These are phyloP conservation scores for Patella depressa DNA, from an alignment of 2,888 invertebrate species.

Conservation along the genomic window DNA sequence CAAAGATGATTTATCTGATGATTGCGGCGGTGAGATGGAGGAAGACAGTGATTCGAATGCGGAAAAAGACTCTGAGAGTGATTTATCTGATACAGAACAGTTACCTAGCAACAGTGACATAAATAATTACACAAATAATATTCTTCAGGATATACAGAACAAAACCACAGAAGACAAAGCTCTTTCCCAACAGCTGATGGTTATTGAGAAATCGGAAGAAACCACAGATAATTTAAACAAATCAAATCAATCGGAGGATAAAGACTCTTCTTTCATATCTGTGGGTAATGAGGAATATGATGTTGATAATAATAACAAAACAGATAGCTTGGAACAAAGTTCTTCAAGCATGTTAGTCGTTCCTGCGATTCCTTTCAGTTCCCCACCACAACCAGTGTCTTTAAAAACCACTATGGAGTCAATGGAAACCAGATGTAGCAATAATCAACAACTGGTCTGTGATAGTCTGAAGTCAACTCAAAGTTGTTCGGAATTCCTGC, in stretches of 20 bases:
- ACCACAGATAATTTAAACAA: not conserved
- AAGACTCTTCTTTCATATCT: not conserved
- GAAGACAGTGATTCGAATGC: not conserved
- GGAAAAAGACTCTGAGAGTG: not conserved
- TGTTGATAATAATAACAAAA: not conserved
- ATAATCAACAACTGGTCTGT: not conserved
- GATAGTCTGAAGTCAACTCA: not conserved
- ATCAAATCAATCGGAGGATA: not conserved
- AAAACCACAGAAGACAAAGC: not conserved
- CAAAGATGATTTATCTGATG: slow-evolving; percentile 5
- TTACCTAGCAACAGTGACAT: not conserved
- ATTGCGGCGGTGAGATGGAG: slow-evolving; percentile 8
- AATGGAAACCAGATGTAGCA: not conserved
- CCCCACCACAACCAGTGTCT: not conserved
- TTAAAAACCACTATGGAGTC: not conserved
- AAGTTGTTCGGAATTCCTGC: not conserved
- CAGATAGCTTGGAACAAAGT: slow-evolving; percentile 12
- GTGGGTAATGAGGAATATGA: slow-evolving; percentile 5
- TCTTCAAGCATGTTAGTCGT: not conserved
- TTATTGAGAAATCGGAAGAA: too few species aligned
- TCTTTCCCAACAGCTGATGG: too few species aligned
- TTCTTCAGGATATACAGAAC: not conserved
- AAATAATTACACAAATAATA: not conserved
- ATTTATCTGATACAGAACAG: too few species aligned
- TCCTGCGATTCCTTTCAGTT: not conserved